Evolutionary conservation across 2,113 vertebrate genomes (phyloP).

Genomic region (Sinocyclocheilus anshuiensis): DNA sequence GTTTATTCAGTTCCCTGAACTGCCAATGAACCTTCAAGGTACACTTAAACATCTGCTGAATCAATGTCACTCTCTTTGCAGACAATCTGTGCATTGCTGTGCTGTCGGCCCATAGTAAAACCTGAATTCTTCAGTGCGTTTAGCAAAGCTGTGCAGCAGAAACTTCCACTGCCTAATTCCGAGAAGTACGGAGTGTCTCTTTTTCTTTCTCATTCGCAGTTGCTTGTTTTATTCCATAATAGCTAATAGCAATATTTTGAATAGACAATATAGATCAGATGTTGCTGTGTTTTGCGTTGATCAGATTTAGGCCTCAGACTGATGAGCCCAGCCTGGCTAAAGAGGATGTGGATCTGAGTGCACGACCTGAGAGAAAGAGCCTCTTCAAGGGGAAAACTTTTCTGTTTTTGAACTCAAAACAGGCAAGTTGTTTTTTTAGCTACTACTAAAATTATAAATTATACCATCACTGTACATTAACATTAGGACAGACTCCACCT

Average conservation of each 20-base stretch:
- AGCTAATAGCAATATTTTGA: background rate
- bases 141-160: conserved; percentile 78
- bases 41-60: background rate
- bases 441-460: background rate
- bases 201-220: background rate
- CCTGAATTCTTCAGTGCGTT: conserved; percentile 88
- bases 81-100: conserved; percentile 93
- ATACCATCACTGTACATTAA: background rate
- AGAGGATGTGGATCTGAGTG: conserved; percentile 80
- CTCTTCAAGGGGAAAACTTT: conserved; percentile 89
- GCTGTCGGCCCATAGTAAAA: conserved; percentile 86
- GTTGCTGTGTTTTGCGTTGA: conserved; percentile 38
- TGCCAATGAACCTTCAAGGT: background rate
- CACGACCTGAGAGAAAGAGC: conserved; percentile 75
- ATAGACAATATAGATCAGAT: background rate
- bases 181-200: conserved; percentile 75
- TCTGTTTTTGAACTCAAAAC: conserved; percentile 87
- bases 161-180: conserved; percentile 73
- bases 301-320: conserved; percentile 85
- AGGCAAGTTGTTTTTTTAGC: conserved; percentile 73
- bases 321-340: conserved; percentile 85
- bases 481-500: background rate
- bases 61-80: conserved; percentile 65
- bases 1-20: background rate
- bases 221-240: background rate